Evolutionary conservation across 2,797 vertebrate genomes (phyloP), one percentile per base, ranked within the genome.

Genomic region (Lutjanus argentimaculatus): DNA sequence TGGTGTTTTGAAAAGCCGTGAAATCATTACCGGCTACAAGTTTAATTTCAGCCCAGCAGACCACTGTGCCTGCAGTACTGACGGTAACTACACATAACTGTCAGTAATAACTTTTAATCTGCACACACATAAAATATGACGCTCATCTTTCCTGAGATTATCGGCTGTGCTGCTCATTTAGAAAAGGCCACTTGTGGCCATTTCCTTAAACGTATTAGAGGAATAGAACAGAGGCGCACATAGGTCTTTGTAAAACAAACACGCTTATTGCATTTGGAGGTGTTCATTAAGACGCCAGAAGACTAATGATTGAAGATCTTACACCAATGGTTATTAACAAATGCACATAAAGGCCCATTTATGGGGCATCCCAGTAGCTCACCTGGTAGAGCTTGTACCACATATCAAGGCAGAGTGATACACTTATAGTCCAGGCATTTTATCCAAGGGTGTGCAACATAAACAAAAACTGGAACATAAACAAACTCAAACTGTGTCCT

Each of bases 1-100:
- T 22, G 62, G 73, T 74, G 79, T 85, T 90, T 82, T 82, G 66
- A 75, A 79, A 88, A 79, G 72, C 76, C 57, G 46, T 55, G 72
- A 84, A 90, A 90, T 92, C 87, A 90, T 87, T 83, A 82, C 76
- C 14, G 7, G 77, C 80, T 77, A 65, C 68, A 79, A 69, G 75
- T 87, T 91, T 83, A 72, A 86, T 88, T 89, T 83, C n/a, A 7
- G 48, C 72, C 36, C 67, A 70, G 57, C 73, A 79, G 75, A 85
- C 80, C 68, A 66, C 61, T 43, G 70, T 19, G 55, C 83, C 79
- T 11, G n/a, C 77, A 81, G 75, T 70, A n/a, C 69, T 52, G 62
- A 87, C 57, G 68, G 36, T 76, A 75, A 90, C 66, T 64, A 71
- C 78, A 83, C 80, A 77, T 71, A 72, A 86, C 82, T 71, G 70